Conservation (phyloP, 2,797 vertebrate species). For the Pristis pectinata region DNA sequence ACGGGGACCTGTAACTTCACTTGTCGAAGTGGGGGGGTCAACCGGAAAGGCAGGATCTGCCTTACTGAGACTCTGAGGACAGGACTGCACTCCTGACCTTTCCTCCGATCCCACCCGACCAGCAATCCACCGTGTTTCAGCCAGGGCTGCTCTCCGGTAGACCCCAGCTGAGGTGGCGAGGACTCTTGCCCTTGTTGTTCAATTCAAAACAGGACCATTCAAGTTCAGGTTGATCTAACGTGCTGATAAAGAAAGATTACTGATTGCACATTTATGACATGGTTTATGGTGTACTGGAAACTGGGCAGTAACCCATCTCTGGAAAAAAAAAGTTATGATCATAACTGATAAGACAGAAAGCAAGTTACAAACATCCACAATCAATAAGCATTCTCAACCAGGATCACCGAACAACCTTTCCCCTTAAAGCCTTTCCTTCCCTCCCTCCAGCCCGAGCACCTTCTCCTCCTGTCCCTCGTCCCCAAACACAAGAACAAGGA, state of each 20-base stretch:
- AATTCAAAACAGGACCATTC: background rate
- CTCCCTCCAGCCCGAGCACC: too few species aligned
- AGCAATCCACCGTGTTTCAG: background rate
- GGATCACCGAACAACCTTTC: too few species aligned
- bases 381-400: background rate
- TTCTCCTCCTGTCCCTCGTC: too few species aligned
- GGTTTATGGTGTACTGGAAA: background rate
- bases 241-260: background rate
- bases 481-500: background rate
- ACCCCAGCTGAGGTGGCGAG: background rate
- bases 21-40: too few species aligned
- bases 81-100: background rate
- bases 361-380: background rate
- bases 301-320: background rate
- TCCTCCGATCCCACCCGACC: background rate
- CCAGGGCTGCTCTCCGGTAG: background rate
- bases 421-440: too few species aligned
- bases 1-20: too few species aligned
- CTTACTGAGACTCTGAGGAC: background rate
- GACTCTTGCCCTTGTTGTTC: background rate
- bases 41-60: too few species aligned
- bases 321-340: background rate
- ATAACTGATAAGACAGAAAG: background rate
- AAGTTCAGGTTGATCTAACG: background rate
- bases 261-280: background rate